Evolutionary conservation across 2,113 vertebrate genomes (phyloP).

Genomic region (Silurus asotus): DNA sequence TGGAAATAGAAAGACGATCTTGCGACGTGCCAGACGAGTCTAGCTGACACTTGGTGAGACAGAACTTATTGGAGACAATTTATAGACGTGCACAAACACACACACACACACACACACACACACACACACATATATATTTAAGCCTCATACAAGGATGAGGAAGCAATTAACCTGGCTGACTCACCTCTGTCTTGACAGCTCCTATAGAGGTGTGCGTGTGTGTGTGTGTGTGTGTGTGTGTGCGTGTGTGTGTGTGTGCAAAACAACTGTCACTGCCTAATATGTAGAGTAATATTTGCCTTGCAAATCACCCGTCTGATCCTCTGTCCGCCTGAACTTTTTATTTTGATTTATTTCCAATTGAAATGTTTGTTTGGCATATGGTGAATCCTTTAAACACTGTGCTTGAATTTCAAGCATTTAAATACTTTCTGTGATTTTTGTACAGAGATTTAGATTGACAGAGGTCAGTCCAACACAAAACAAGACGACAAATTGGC

Average conservation of each 20-base stretch:
- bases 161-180: conserved; percentile 26
- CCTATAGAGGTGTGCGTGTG: neutral
- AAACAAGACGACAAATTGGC: no score
- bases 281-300: neutral
- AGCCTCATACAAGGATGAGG: neutral
- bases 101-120: conserved; percentile 7
- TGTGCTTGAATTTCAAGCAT: neutral
- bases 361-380: neutral
- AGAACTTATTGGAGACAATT: conserved; percentile 23
- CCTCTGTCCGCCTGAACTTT: neutral
- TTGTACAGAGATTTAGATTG: neutral
- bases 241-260: conserved; percentile 3
- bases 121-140: neutral
- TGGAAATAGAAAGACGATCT: conserved; percentile 35
- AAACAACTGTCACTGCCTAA: neutral
- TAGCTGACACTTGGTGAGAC: conserved; percentile 26
- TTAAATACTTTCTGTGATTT: neutral
- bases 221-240: conserved; percentile 9
- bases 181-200: conserved; percentile 25
- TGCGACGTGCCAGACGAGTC: conserved; percentile 7
- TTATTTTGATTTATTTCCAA: neutral
- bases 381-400: neutral
- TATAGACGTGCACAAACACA: conserved; percentile 14
- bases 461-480: neutral
- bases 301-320: neutral